Conservation (phyloP, 2,888 invertebrate species). For the Rhagium mordax region DNA sequence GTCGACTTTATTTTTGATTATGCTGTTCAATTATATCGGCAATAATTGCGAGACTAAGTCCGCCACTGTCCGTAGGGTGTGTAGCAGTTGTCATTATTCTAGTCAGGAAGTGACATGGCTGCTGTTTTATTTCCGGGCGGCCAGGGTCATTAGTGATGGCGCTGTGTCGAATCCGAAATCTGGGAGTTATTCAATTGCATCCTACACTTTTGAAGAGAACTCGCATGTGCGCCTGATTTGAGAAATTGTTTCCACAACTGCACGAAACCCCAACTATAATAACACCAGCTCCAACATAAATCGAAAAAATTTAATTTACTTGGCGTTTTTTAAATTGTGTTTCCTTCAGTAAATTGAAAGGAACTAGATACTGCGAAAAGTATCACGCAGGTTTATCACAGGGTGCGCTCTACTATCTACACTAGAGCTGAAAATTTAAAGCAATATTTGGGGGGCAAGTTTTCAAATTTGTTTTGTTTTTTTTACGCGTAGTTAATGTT, state of each 20-base stretch:
- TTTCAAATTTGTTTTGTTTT: no score
- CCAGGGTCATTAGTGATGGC: constrained; percentile 59
- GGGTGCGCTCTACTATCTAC: background rate
- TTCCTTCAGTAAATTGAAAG: constrained; percentile 11
- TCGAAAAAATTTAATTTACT: constrained; percentile 35
- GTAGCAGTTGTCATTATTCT: constrained; percentile 59
- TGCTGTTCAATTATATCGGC: no score
- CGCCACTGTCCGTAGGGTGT: constrained; percentile 13
- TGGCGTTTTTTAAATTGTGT: constrained; percentile 13
- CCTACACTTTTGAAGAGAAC: constrained; percentile 42
- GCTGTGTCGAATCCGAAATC: constrained; percentile 61
- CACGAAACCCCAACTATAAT: constrained; percentile 32
- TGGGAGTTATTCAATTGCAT: constrained; percentile 58
- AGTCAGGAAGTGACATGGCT: constrained; percentile 65
- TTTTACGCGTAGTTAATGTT: no score
- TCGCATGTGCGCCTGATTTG: constrained; percentile 46
- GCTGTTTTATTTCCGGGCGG: constrained; percentile 64
- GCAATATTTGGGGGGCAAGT: no score
- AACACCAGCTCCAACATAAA: constrained; percentile 39
- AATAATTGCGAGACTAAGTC: background rate
- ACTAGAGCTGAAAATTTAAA: background rate
- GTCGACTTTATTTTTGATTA: no score
- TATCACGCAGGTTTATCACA: background rate
- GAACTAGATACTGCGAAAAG: background rate
- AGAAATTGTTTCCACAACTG: constrained; percentile 48